Base-by-base conservation (phyloP, 1,140 invertebrate species). In the Drosophila yakuba region DNA sequence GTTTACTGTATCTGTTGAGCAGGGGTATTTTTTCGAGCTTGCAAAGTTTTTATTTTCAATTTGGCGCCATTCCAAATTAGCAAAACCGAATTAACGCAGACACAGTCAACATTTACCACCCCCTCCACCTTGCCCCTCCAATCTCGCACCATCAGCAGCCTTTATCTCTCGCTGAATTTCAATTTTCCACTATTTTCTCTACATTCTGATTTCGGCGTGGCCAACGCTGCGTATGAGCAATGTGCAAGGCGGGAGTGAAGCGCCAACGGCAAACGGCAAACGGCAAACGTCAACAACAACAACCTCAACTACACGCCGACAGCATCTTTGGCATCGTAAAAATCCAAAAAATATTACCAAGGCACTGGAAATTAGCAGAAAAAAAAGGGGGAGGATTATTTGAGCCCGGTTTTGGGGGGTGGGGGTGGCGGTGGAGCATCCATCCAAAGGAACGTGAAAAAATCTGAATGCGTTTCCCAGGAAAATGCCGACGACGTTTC, bases 11-110 rank as follows among this genome's bases (percentile, higher is more conserved):
- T 63, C 39, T 56, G 47, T 54, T 61, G 55, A 56, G 14, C 50
- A 39, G 51, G 36, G 28, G 28, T 17, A 48, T 58, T 57, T 44
- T 54, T 75, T 78, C 43, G 36, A 67, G 59, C 64, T 80, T 59
- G 62, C 63, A 80, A 77, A 61, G 73, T 74, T 78, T 89, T 78
- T 81, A 58, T 83, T 80, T 88, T 88, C 60, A 59, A 68, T 64
- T 89, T 88, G 84, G 84, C 84, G 61, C 51, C 68, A 50, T 41
- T 71, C 84, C 84, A 88, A 88, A 88, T 89, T 88, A 89, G 84
- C 84, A 71, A 71, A 89, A 89, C 55, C 68, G 58, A 89, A 74
- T 83, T 80, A 72, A 74, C 78, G 50, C 55, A 81, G 67, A 59
- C 58, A 57, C 62, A 60, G 61, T 69, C 74, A 39, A 66, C 35